Base-by-base conservation (phyloP, 1,140 invertebrate species). In the Trinorchestia longiramus region DNA sequence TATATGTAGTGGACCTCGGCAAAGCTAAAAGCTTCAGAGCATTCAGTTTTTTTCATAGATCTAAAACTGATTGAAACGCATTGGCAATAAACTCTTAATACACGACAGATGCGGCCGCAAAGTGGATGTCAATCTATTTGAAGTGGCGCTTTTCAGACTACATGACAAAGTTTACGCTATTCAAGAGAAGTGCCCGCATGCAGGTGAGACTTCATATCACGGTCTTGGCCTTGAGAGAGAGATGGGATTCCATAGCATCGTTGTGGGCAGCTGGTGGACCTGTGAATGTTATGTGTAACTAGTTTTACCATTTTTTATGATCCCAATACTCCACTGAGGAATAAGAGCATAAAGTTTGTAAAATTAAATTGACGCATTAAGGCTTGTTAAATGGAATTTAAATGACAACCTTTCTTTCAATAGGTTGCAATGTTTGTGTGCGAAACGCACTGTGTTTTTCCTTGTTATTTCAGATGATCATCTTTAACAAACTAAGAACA, bases 131-230 rank as follows among this genome's bases (percentile, higher is more conserved):
- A 94, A 94, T 47, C 43, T 45, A 45, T 47, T 40, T 44, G 92
- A 94, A 94, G 36, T 94, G 92, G 92, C 92, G 44, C 92, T 94
- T 8, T 94, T 94, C 92, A 94, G 92, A 40, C 40, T n/a, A 0
- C 43, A 94, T 28, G 40, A 94, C 17, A 47, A 94, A 45, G 92
- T 94, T 19, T 94, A 45, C 43, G 92, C 92, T 0, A 45, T 94
- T 36, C 3, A 47, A 40, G 92, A 94, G 40, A 94, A 94, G 40
- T 94, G 92, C 47, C 92, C 92, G 40, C 92, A 94, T n/a, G 92
- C 92, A 94, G 92, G 92, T 45, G 44, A 94, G 92, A 15, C 43
- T 44, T 45, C 15, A 43, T 17, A 40, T 8, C 17, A 3, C 43
- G 43, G 36, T 43, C 43, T n/a, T 42, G 36, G 36, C 40, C 8